Conservation (phyloP, 2,888 invertebrate genomes). For the Agriotes lineatus region DNA sequence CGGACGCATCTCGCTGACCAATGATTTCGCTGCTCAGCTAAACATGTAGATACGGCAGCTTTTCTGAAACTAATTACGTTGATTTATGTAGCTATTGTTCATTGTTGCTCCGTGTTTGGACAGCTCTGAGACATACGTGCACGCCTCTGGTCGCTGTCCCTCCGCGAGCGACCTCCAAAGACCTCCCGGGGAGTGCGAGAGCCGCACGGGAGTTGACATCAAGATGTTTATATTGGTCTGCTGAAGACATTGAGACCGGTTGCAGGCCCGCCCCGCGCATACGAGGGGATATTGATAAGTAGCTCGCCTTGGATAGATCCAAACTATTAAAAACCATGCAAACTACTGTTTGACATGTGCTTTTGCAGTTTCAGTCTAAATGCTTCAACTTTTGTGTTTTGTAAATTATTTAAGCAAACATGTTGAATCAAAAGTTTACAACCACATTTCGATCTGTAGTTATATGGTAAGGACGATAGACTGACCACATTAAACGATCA, state of each 20-base stretch:
- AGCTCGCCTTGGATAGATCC: too few species aligned
- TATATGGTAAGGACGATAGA: too few species aligned
- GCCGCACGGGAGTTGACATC: constrained; percentile 52
- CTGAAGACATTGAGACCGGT: constrained; percentile 47
- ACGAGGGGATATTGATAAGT: too few species aligned
- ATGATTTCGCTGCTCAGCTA: constrained; percentile 72
- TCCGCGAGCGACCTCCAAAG: constrained; percentile 49
- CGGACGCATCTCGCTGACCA: constrained; percentile 72
- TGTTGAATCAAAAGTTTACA: too few species aligned
- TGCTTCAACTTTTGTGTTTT: too few species aligned
- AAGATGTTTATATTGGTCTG: constrained; percentile 50
- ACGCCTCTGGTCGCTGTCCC: constrained; percentile 59
- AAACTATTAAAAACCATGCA: too few species aligned
- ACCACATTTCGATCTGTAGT: too few species aligned
- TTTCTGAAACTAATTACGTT: constrained; percentile 88
- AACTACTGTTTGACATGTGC: too few species aligned
- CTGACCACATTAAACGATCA: too few species aligned
- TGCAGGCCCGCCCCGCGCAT: constrained; percentile 43
- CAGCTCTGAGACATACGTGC: constrained; percentile 65
- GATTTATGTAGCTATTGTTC: constrained; percentile 95
- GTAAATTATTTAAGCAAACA: too few species aligned
- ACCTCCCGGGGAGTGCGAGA: constrained; percentile 50
- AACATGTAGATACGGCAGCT: constrained; percentile 68
- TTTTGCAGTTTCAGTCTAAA: too few species aligned
- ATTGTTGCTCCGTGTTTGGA: constrained; percentile 78